Conservation (phyloP, 2,888 invertebrate species). For the Cataglyphis livida region DNA sequence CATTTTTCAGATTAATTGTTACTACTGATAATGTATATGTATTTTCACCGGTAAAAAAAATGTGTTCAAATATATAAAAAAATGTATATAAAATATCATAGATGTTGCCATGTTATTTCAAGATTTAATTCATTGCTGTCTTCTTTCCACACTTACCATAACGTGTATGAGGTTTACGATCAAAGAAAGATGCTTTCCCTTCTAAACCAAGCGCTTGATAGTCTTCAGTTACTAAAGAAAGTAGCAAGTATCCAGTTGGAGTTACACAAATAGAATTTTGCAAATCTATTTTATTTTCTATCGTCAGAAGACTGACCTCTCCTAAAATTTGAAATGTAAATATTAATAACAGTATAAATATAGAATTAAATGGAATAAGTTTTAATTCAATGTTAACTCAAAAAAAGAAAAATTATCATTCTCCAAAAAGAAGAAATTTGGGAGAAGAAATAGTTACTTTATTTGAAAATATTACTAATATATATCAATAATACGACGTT, state of each 20-base stretch:
- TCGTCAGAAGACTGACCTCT: slow-evolving; percentile 85
- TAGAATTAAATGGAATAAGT: neutral
- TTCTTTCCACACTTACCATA: slow-evolving; percentile 86
- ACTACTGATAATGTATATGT: slow-evolving; percentile 84
- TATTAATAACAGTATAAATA: slow-evolving; percentile 10
- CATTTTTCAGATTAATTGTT: slow-evolving; percentile 86
- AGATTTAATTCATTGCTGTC: neutral
- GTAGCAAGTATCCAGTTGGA: slow-evolving; percentile 86
- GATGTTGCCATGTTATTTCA: neutral
- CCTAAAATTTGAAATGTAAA: slow-evolving; percentile 73
- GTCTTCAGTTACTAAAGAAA: slow-evolving; percentile 86
- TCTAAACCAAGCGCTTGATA: slow-evolving; percentile 87
- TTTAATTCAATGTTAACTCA: neutral
- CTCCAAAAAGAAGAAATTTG: neutral
- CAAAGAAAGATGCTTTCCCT: slow-evolving; percentile 86
- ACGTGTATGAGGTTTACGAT: slow-evolving; percentile 83
- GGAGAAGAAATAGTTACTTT: neutral
- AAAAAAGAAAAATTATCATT: neutral
- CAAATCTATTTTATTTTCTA: slow-evolving; percentile 86
- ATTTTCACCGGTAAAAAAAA: slow-evolving; percentile 62
- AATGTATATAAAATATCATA: slow-evolving; percentile 23
- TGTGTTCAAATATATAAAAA: slow-evolving; percentile 57
- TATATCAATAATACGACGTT: neutral
- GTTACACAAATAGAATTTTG: slow-evolving; percentile 87
- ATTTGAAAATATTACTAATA: neutral